Base-by-base conservation (phyloP, 1,140 invertebrate species). In the Coelopa frigida region DNA sequence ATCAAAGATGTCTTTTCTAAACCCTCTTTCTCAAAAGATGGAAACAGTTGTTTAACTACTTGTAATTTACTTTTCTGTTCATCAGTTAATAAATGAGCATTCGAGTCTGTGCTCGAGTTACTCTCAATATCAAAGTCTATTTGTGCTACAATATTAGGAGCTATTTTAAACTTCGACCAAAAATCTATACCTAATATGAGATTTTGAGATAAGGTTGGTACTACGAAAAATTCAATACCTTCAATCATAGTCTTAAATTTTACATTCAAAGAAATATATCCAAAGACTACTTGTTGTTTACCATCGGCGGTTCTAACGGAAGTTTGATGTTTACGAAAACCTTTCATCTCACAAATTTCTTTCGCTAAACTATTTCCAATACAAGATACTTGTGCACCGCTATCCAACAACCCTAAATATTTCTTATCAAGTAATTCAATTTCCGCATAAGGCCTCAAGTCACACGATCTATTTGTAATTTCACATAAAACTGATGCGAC, bases 1-100 rank as follows among this genome's bases (percentile, higher is more conserved):
- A 41, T 26, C 7, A 59, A 12, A 0, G 43, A 24, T 11, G 59
- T 58, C 23, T 47, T 41, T 7, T 58, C 59, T n/a, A n/a, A n/a
- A n/a, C n/a, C n/a, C n/a, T n/a, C n/a, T n/a, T n/a, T n/a, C n/a
- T n/a, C n/a, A n/a, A 33, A 43, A 27, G 41, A 26, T 5, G 41
- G 41, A 43, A 43, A 43, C 21, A 43, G 12, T 11, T 17, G 5
- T 27, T 11, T 43, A 11, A 31, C 41, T n/a, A 14, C 12, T 29
- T 26, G 15, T 8, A 43, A 10, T 5, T 22, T 8, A 8, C 15
- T 5, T 40, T 20, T 15, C 20, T 22, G 38, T 20, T 8, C 6
- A 5, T 7, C 7, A 22, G 17, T 5, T 5, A 22, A 21, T 8
- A 29, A 10, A 14, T 29, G 27, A 10, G 8, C 8, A 29, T 29